Conservation (phyloP, 23 tunicate species). For the Clavelina lepadiformis region DNA sequence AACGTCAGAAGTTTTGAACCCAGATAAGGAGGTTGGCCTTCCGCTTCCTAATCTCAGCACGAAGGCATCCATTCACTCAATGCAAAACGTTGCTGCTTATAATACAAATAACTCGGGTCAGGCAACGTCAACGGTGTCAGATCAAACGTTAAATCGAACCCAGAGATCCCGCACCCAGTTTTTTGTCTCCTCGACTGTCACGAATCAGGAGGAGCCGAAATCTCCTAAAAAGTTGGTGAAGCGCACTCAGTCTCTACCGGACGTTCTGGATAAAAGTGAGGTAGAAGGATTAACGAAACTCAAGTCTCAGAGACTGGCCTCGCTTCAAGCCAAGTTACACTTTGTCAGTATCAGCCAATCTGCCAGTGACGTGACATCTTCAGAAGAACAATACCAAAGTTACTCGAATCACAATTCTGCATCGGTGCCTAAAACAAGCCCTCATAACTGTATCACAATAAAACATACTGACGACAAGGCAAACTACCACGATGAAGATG, state of each 20-base stretch:
- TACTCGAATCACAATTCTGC: neutral
- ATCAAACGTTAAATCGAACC: neutral
- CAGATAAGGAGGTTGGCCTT: neutral
- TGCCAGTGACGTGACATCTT: too few species aligned
- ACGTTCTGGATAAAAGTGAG: constrained; percentile 10
- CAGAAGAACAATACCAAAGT: neutral
- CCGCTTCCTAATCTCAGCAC: too few species aligned
- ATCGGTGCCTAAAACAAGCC: neutral
- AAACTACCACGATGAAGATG: neutral
- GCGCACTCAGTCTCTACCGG: constrained; percentile 22
- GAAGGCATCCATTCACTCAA: too few species aligned
- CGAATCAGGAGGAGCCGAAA: neutral
- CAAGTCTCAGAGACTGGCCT: neutral
- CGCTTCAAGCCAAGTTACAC: neutral
- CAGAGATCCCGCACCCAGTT: neutral
- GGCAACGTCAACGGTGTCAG: neutral
- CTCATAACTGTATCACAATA: neutral
- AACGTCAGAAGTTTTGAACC: neutral
- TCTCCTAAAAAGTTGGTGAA: neutral
- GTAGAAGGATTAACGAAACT: neutral
- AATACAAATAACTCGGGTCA: constrained; percentile 61
- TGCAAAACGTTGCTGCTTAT: constrained; percentile 17
- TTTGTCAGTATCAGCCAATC: neutral
- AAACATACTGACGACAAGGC: neutral
- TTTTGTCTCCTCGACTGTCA: neutral